Evolutionary conservation across 2,888 invertebrate genomes (phyloP).

Genomic region (Rhyacophila evoluta): DNA sequence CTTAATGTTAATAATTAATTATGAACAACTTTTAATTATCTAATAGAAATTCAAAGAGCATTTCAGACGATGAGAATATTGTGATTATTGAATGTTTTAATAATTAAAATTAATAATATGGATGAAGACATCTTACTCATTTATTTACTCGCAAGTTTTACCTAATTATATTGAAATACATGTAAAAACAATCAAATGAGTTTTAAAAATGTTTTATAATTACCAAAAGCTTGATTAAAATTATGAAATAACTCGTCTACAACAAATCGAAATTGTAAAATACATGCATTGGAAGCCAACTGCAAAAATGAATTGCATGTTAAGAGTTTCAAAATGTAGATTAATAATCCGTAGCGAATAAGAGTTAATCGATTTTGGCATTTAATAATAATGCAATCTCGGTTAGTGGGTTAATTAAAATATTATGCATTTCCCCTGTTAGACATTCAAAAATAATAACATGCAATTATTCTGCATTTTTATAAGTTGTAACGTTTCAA

Average conservation of each 20-base stretch:
- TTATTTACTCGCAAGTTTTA: slow-evolving; percentile 13
- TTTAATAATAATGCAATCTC: background rate
- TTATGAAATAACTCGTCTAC: slow-evolving; percentile 13
- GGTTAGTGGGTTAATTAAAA: background rate
- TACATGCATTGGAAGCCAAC: background rate
- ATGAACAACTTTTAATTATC: background rate
- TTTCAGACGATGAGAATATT: background rate
- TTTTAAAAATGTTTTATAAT: background rate
- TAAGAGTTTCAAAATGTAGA: background rate
- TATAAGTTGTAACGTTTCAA: background rate
- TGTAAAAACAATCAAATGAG: slow-evolving; percentile 16
- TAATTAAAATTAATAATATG: slow-evolving; percentile 5
- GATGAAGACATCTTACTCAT: background rate
- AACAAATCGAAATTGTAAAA: background rate
- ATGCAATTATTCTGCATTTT: slow-evolving; percentile 7
- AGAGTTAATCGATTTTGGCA: no score
- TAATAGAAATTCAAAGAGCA: slow-evolving; percentile 15
- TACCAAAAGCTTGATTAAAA: slow-evolving; percentile 5
- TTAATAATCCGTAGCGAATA: no score
- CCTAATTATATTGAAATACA: slow-evolving; percentile 17
- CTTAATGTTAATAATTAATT: background rate
- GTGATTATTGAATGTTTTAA: background rate
- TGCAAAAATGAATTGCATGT: slow-evolving; percentile 18
- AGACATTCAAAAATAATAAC: background rate
- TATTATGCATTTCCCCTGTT: background rate